Conservation (phyloP, 2,797 vertebrate genomes). For the Scarus forsteni region DNA sequence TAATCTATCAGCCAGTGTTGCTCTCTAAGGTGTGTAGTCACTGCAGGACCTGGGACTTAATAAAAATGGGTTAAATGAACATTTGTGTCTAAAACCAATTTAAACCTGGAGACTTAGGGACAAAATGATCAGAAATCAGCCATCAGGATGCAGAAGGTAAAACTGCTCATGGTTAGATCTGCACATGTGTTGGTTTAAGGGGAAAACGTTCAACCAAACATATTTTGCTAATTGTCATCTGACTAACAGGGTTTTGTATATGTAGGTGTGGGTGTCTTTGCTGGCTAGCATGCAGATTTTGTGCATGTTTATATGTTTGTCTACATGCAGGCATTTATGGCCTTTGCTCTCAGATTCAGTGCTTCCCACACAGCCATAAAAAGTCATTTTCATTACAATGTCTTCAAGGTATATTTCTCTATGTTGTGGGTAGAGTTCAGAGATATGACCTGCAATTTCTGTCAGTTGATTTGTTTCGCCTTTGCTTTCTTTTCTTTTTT, state of each 20-base stretch:
- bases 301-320: not conserved
- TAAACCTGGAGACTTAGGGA: too few species aligned
- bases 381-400: not conserved
- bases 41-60: not conserved
- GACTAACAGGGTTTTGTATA: not conserved
- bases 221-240: not conserved
- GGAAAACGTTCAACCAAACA: not conserved
- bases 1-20: not conserved
- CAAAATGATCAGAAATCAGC: too few species aligned
- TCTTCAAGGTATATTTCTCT: not conserved
- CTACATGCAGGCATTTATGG: not conserved
- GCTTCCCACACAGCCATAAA: slow-evolving; percentile 18
- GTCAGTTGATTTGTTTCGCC: too few species aligned
- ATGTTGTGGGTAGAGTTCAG: not conserved
- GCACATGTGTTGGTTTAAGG: not conserved
- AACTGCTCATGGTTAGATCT: too few species aligned
- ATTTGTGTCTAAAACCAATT: not conserved
- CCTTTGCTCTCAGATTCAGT: slow-evolving; percentile 2
- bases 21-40: not conserved
- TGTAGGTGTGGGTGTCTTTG: not conserved
- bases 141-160: too few species aligned
- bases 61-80: not conserved
- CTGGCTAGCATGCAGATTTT: too few species aligned
- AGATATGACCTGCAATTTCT: too few species aligned
- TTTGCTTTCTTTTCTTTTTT: too few species aligned